These are phyloP conservation scores for Aphelenchoides avenae DNA, from an alignment of 1,140 invertebrate species.

Conservation along the genomic window DNA sequence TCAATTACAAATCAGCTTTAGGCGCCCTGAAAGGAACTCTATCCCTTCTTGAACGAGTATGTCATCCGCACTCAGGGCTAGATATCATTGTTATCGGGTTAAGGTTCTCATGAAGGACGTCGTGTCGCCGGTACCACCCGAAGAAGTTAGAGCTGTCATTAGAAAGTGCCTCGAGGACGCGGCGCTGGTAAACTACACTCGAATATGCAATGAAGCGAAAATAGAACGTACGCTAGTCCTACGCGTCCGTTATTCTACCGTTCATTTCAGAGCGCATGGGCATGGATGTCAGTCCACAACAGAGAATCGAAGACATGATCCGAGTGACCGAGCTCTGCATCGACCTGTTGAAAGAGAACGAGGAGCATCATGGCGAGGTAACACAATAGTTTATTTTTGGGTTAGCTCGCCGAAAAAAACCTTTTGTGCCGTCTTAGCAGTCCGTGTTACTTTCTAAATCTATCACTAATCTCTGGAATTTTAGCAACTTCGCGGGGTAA, in stretches of 20 bases:
- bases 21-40: constrained; percentile 88
- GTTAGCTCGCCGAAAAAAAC: too few relatives aligned
- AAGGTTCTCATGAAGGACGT: constrained; percentile 96
- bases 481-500: constrained; percentile 50
- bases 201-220: constrained; percentile 90
- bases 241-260: background rate
- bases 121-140: constrained; percentile 88
- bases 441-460: constrained; percentile 1
- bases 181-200: constrained; percentile 91
- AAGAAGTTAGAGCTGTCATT: constrained; percentile 90
- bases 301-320: constrained; percentile 82
- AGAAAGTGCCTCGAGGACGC: constrained; percentile 90
- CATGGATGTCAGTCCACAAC: constrained; percentile 50
- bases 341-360: constrained; percentile 95
- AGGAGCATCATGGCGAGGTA: constrained; percentile 99
- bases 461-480: constrained; percentile 34
- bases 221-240: constrained; percentile 75
- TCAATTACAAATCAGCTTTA: background rate
- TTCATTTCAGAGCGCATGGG: constrained; percentile 56
- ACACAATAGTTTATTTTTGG: background rate
- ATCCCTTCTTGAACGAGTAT: constrained; percentile 84
- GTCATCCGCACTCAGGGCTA: constrained; percentile 24
- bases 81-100: constrained; percentile 15
- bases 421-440: background rate
- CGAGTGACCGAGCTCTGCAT: constrained; percentile 95